Evolutionary conservation across 2,113 vertebrate species (phyloP).

Genomic region (Gila orcuttii): DNA sequence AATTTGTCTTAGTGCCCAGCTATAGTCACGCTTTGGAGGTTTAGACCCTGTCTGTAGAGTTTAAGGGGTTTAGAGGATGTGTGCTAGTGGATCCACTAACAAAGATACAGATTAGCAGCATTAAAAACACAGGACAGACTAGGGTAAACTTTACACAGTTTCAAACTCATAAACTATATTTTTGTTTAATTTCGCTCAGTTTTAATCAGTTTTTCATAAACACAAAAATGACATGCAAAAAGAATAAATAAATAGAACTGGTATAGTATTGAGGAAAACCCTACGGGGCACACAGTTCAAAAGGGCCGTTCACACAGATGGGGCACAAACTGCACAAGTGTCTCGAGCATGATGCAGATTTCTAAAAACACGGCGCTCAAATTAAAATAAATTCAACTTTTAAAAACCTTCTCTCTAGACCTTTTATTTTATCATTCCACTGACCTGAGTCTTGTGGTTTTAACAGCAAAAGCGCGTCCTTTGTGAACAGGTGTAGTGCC

Average conservation of each 20-base stretch:
- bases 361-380: background rate
- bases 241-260: background rate
- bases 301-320: background rate
- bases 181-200: background rate
- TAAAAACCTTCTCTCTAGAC: background rate
- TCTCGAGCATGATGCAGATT: background rate
- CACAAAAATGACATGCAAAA: background rate
- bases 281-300: too few species aligned
- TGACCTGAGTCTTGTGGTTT: background rate
- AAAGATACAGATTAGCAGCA: conserved; percentile 70
- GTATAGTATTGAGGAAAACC: background rate
- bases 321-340: background rate
- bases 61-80: conserved; percentile 68
- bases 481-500: background rate
- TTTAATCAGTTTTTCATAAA: background rate
- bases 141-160: conserved; percentile 54
- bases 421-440: background rate
- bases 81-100: conserved; percentile 70
- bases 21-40: conserved; percentile 63
- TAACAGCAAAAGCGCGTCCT: background rate
- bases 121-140: conserved; percentile 63
- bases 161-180: background rate
- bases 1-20: conserved; percentile 45
- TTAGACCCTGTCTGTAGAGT: conserved; percentile 62
- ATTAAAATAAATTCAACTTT: background rate